Conservation (phyloP, 2,888 invertebrate genomes). For the Plusia festucae region DNA sequence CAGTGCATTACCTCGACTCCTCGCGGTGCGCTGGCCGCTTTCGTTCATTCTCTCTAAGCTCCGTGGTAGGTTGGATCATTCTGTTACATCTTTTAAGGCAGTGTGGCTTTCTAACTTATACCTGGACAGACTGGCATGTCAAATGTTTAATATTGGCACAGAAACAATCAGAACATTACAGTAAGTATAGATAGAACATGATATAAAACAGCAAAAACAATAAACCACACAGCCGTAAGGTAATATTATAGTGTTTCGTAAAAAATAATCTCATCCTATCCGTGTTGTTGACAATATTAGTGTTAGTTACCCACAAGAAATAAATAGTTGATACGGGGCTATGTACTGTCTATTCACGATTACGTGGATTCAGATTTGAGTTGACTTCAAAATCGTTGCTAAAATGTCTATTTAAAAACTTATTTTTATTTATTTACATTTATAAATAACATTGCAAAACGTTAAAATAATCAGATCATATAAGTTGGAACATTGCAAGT, state of each 20-base stretch:
- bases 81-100: constrained; percentile 81
- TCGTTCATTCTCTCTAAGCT: constrained; percentile 76
- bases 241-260: constrained; percentile 48
- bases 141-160: constrained; percentile 79
- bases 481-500: constrained; percentile 14
- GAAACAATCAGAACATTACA: constrained; percentile 61
- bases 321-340: constrained; percentile 64
- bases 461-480: constrained; percentile 47
- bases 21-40: constrained; percentile 75
- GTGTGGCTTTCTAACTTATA: constrained; percentile 85
- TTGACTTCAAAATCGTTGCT: constrained; percentile 13
- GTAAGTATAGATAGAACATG: constrained; percentile 53
- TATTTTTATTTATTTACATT: constrained; percentile 48
- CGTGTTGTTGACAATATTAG: constrained; percentile 68
- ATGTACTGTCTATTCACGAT: constrained; percentile 46
- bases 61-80: constrained; percentile 77
- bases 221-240: constrained; percentile 81
- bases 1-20: constrained; percentile 86
- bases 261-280: constrained; percentile 66
- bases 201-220: constrained; percentile 59
- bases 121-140: constrained; percentile 87
- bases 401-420: constrained; percentile 21
- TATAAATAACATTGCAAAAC: constrained; percentile 42
- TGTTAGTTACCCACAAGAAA: constrained; percentile 78
- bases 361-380: constrained; percentile 54